Conservation (phyloP, 2,113 vertebrate genomes). For the Calyptomena viridis region DNA sequence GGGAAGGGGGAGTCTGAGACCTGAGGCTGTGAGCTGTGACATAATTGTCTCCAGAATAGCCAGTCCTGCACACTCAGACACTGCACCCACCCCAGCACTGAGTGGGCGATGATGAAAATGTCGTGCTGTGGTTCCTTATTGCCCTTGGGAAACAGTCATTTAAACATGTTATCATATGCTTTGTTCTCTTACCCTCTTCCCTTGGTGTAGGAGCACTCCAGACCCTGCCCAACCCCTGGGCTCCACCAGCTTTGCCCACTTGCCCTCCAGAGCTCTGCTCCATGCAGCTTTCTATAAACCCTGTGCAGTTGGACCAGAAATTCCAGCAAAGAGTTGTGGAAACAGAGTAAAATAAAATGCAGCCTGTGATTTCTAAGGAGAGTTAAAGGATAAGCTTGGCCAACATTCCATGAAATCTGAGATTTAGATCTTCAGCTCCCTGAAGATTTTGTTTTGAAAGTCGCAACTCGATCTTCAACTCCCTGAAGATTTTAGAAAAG, state of each 20-base stretch:
- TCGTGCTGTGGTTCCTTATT: accelerated
- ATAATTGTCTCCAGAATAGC: neutral
- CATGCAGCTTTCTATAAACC: accelerated
- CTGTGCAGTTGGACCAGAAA: neutral
- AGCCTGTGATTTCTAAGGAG: neutral
- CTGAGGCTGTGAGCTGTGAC: accelerated
- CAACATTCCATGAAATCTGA: neutral
- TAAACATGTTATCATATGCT: accelerated
- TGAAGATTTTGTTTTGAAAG: neutral
- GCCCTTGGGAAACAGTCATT: neutral
- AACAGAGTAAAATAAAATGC: neutral
- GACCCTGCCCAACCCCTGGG: neutral
- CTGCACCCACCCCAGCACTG: accelerated
- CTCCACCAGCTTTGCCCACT: neutral
- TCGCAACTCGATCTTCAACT: neutral
- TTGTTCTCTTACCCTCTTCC: neutral
- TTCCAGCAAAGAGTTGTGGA: neutral
- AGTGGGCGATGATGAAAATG: accelerated
- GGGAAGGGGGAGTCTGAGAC: neutral
- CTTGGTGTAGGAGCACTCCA: neutral
- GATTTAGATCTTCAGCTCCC: neutral
- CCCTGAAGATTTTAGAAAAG: neutral
- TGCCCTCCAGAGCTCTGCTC: accelerated
- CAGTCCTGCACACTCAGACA: accelerated
- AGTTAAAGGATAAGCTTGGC: neutral